These are phyloP conservation scores for Phrynosoma platyrhinos DNA, from an alignment of 2,113 vertebrate species.

Conservation along the genomic window DNA sequence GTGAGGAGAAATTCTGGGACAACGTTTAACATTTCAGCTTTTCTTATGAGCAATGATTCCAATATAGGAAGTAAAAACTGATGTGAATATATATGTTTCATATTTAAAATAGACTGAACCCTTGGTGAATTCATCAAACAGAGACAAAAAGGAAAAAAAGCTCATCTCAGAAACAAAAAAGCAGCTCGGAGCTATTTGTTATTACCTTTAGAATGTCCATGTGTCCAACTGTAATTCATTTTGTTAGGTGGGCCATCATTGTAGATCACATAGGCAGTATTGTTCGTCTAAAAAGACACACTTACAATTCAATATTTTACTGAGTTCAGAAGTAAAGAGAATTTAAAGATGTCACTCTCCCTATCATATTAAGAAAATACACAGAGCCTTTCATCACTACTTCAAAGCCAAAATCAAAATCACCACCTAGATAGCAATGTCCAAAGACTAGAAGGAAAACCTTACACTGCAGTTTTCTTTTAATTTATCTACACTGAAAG, in stretches of 20 bases:
- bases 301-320: conserved; percentile 8
- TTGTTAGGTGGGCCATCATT: conserved; percentile 86
- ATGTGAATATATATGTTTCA: neutral
- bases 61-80: neutral
- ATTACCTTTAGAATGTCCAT: conserved; percentile 93
- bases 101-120: neutral
- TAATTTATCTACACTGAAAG: neutral
- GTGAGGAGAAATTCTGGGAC: neutral
- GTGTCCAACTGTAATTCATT: conserved; percentile 69
- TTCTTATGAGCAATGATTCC: neutral
- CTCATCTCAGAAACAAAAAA: conserved; percentile 29
- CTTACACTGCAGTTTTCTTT: neutral
- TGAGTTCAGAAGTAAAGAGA: conserved; percentile 23
- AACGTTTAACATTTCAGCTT: neutral
- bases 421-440: conserved; percentile 1
- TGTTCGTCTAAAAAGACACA: conserved; percentile 75
- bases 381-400: conserved; percentile 13
- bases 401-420: rapidly evolving
- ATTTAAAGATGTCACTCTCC: neutral
- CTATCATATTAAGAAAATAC: conserved; percentile 9
- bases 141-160: conserved; percentile 10
- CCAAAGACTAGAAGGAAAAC: conserved; percentile 31
- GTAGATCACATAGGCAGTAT: conserved; percentile 85
- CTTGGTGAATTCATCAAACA: no score
- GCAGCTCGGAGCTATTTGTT: neutral